Conservation (phyloP, 2,888 invertebrate genomes). For the Pantelozetes paolii region DNA sequence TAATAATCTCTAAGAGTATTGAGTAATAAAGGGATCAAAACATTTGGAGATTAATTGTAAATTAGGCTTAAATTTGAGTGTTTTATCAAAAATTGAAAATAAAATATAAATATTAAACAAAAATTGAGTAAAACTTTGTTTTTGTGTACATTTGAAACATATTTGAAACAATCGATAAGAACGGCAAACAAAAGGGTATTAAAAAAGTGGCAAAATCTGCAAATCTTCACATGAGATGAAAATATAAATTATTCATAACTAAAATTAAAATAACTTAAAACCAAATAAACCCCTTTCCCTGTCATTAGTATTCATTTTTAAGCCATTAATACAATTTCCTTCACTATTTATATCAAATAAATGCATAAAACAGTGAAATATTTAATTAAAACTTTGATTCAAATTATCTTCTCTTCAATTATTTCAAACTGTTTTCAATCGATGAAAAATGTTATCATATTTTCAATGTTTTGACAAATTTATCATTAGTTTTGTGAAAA, state of each 20-base stretch:
- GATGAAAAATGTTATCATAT: too few species aligned
- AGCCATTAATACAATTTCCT: too few species aligned
- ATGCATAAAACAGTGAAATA: neutral
- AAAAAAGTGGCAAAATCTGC: constrained; percentile 1
- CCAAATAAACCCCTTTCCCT: neutral
- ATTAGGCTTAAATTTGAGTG: too few species aligned
- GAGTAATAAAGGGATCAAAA: too few species aligned
- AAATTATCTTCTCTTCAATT: too few species aligned
- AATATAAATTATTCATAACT: constrained; percentile 11
- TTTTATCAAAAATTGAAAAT: too few species aligned
- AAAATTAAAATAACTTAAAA: neutral
- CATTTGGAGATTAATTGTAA: too few species aligned
- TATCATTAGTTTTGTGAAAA: too few species aligned
- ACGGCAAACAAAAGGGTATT: neutral
- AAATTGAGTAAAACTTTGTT: neutral
- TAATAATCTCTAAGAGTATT: too few species aligned
- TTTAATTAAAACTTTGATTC: neutral
- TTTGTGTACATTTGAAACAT: neutral
- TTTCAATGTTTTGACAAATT: too few species aligned
- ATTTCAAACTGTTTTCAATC: too few species aligned
- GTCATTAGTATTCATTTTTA: neutral
- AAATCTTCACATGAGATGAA: neutral
- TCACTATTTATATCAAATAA: neutral
- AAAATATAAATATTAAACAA: neutral
- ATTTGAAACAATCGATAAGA: neutral